These are phyloP conservation scores for Gorsachius magnificus DNA, from an alignment of 2,797 vertebrate species.

Conservation along the genomic window DNA sequence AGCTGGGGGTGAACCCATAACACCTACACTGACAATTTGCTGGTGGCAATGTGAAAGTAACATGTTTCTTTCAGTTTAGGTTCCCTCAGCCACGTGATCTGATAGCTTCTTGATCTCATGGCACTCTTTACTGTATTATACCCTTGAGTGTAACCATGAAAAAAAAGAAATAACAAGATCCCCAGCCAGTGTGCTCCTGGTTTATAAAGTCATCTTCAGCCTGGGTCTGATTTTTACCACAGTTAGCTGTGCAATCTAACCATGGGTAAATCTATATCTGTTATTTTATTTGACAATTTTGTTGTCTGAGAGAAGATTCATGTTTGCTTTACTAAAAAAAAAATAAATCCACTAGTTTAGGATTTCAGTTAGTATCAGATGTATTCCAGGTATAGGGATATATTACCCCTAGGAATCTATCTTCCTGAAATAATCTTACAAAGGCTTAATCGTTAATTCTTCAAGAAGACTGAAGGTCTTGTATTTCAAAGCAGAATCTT, in stretches of 20 bases:
- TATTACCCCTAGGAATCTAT: neutral
- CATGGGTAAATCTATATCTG: neutral
- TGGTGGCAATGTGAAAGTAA: neutral
- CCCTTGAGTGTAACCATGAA: neutral
- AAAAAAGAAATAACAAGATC: neutral
- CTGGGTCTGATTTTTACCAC: neutral
- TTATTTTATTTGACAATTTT: neutral
- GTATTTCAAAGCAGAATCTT: neutral
- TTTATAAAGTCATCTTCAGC: neutral
- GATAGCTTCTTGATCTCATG: neutral
- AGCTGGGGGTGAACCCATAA: neutral
- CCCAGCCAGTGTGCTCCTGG: neutral
- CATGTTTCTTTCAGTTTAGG: neutral
- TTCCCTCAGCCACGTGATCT: neutral
- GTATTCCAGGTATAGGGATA: neutral
- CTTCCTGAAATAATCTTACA: neutral
- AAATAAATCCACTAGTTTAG: neutral
- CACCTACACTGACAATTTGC: neutral
- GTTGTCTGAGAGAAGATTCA: neutral
- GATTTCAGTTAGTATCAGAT: neutral
- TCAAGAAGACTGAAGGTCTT: neutral
- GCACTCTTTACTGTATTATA: neutral
- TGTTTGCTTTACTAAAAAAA: neutral
- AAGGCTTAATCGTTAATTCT: neutral
- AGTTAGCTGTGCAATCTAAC: neutral